A percentile compares a stretch with the other conserved stretches of the same genome.
Conservation (phyloP, 1,140 invertebrate genomes). For the Drosophila burlai region DNA sequence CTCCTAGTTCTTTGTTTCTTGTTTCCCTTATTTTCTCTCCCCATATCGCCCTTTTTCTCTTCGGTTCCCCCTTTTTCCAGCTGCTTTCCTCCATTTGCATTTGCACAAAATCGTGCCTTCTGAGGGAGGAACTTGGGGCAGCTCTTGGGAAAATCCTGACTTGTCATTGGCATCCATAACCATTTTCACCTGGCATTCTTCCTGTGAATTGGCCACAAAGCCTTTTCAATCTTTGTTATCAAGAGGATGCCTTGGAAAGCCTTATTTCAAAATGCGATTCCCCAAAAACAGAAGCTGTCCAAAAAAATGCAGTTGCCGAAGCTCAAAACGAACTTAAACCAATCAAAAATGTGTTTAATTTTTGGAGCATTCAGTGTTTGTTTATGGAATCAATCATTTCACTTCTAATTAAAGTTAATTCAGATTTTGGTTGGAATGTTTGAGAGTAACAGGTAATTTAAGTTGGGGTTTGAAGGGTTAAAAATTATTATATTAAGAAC, state of each 20-base stretch:
- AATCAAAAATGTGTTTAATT: neutral
- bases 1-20: neutral
- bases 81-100: conserved; percentile 11
- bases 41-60: neutral
- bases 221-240: neutral
- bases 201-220: conserved; percentile 9
- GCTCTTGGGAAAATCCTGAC: conserved; percentile 20
- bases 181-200: conserved; percentile 23
- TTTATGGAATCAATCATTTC: neutral
- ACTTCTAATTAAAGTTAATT: neutral
- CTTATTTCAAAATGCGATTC: conserved; percentile 14
- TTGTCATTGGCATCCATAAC: conserved; percentile 38
- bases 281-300: neutral
- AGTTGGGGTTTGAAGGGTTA: neutral
- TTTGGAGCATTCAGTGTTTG: neutral
- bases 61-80: neutral
- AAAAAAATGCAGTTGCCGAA: conserved; percentile 8
- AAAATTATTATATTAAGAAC: neutral
- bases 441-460: neutral
- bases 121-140: neutral
- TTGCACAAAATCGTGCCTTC: neutral
- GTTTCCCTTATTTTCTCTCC: neutral
- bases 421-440: no score
- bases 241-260: neutral
- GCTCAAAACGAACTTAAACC: neutral